Conservation (phyloP, 2,797 vertebrate species). For the Myotis pilosus region DNA sequence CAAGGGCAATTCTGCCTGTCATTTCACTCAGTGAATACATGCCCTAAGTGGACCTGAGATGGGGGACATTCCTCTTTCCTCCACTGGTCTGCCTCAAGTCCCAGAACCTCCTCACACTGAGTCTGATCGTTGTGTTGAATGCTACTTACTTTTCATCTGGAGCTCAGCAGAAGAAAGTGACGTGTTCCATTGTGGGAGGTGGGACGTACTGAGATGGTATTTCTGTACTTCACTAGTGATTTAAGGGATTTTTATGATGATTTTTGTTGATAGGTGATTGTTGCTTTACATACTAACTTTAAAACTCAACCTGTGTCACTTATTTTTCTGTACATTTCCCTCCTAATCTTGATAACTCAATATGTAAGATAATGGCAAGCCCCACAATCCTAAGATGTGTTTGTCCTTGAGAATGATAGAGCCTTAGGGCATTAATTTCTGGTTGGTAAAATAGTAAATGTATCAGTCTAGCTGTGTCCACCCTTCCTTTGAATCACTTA, state of each 20-base stretch:
- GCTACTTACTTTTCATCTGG: not conserved
- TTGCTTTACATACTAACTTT: constrained; percentile 18
- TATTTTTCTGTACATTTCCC: not conserved
- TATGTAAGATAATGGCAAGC: not conserved
- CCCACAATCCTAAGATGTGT: not conserved
- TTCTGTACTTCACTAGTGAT: not conserved
- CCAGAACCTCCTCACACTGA: not conserved
- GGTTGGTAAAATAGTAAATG: not conserved
- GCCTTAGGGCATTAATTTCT: not conserved
- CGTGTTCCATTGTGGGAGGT: not conserved
- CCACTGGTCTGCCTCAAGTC: not conserved
- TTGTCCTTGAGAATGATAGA: not conserved
- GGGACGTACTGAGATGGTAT: not conserved
- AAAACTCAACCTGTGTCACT: not conserved
- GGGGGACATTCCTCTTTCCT: not conserved
- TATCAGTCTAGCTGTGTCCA: not conserved
- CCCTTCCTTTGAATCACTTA: not conserved
- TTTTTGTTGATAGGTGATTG: not conserved
- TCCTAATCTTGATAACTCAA: not conserved
- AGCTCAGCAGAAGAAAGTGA: not conserved
- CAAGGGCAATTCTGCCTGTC: not conserved
- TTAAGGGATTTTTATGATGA: not conserved
- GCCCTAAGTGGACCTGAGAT: not conserved
- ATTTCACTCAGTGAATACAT: not conserved
- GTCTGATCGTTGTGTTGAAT: not conserved